These are phyloP conservation scores for Mobula birostris DNA, from an alignment of 2,113 vertebrate species.

Conservation along the genomic window DNA sequence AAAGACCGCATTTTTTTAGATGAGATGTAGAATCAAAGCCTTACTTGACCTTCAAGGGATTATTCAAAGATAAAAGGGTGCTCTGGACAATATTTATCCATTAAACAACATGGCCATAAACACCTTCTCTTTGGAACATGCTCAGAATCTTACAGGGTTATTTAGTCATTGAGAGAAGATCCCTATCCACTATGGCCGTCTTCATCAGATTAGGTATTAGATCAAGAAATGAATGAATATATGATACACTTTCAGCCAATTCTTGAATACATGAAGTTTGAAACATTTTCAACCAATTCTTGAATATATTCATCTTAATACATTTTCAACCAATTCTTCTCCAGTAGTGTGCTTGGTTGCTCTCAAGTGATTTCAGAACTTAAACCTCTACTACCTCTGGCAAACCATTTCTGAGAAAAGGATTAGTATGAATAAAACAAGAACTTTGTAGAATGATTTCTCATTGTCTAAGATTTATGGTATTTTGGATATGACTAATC, in stretches of 20 bases:
- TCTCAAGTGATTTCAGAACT: neutral
- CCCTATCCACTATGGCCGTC: no score
- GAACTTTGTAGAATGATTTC: neutral
- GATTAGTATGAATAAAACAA: neutral
- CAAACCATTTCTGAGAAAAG: neutral
- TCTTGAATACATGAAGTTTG: no score
- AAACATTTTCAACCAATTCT: no score
- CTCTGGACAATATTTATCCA: neutral
- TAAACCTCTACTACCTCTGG: neutral
- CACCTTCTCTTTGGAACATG: no score
- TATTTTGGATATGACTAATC: neutral
- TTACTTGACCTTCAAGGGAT: neutral
- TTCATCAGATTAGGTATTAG: no score
- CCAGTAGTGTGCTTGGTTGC: neutral
- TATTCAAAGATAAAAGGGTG: neutral
- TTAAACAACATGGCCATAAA: neutral
- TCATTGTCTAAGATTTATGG: neutral
- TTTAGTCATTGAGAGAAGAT: no score
- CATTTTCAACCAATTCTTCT: no score
- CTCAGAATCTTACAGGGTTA: no score
- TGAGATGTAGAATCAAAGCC: neutral
- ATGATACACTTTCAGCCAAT: no score
- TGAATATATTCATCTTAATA: no score
- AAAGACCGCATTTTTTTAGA: neutral
- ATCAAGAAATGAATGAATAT: no score